phyloP scores from a whole-genome alignment of 2,113 vertebrate genomes.

The Sorex fumeus region DNA sequence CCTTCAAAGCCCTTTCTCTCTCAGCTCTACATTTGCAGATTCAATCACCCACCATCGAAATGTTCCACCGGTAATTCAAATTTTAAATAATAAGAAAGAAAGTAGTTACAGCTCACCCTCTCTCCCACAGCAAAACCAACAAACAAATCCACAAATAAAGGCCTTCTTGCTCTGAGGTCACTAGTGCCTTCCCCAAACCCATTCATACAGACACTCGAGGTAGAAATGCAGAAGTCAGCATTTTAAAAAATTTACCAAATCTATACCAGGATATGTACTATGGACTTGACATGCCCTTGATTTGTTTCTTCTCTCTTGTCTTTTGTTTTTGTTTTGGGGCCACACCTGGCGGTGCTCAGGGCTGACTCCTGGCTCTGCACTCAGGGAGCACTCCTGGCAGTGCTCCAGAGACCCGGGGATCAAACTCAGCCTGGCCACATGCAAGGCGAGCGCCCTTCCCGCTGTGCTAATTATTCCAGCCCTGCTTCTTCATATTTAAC shows the following conservation, averaged over 20 bases:
- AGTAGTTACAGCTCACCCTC: neutral
- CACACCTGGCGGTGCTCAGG: too few relatives aligned
- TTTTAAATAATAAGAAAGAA: conserved; percentile 53
- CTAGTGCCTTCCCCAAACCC: neutral
- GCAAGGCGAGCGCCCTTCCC: too few relatives aligned
- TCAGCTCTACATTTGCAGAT: neutral
- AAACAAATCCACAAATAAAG: neutral
- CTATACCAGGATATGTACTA: neutral
- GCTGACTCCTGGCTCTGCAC: too few relatives aligned
- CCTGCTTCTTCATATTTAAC: neutral
- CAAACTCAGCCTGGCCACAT: too few relatives aligned
- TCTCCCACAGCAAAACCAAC: neutral
- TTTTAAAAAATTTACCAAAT: neutral
- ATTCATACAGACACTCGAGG: neutral
- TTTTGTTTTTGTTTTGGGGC: too few relatives aligned
- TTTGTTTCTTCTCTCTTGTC: too few relatives aligned
- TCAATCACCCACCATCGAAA: neutral
- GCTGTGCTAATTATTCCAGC: too few relatives aligned
- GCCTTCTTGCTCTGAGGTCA: neutral
- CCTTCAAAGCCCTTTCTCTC: neutral
- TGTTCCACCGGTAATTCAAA: neutral
- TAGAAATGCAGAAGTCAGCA: neutral
- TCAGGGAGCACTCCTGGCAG: too few relatives aligned
- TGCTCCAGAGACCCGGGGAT: too few relatives aligned
- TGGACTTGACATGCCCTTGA: neutral